Conservation (phyloP, 2,888 invertebrate species). For the Tiphia femorata region DNA sequence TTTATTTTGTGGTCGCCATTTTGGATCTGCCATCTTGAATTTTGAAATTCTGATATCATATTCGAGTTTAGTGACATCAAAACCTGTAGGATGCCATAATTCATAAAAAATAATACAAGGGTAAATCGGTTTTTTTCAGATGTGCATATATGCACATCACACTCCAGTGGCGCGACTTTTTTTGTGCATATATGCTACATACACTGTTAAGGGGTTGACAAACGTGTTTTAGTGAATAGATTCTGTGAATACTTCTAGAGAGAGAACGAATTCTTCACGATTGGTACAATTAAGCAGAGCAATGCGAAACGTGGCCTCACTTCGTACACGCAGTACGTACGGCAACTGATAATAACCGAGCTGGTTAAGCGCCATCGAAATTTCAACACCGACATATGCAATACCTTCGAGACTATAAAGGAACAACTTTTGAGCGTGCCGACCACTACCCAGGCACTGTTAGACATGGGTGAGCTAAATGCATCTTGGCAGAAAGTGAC, state of each 20-base stretch:
- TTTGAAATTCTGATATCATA: no score
- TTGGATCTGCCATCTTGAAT: no score
- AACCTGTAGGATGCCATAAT: no score
- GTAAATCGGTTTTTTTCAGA: no score
- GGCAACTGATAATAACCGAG: conserved; percentile 72
- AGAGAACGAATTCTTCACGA: conserved; percentile 78
- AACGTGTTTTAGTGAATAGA: neutral
- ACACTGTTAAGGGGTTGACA: no score
- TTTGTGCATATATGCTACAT: conserved; percentile 2
- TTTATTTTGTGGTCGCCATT: no score
- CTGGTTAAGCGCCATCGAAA: conserved; percentile 76
- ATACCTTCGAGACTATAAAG: conserved; percentile 80
- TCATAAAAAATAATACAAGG: no score
- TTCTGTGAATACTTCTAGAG: conserved; percentile 59
- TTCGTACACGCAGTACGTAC: conserved; percentile 72
- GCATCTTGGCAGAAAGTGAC: neutral
- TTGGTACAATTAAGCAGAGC: conserved; percentile 75
- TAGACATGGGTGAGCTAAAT: conserved; percentile 70
- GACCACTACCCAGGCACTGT: conserved; percentile 82
- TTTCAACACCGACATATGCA: conserved; percentile 78
- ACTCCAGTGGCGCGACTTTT: no score
- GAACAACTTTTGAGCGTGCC: conserved; percentile 80
- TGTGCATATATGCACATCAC: no score
- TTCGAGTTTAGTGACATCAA: no score
- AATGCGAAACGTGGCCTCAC: conserved; percentile 76